Evolutionary conservation across 2,113 vertebrate genomes (phyloP).

Genomic region (Sula dactylatra): DNA sequence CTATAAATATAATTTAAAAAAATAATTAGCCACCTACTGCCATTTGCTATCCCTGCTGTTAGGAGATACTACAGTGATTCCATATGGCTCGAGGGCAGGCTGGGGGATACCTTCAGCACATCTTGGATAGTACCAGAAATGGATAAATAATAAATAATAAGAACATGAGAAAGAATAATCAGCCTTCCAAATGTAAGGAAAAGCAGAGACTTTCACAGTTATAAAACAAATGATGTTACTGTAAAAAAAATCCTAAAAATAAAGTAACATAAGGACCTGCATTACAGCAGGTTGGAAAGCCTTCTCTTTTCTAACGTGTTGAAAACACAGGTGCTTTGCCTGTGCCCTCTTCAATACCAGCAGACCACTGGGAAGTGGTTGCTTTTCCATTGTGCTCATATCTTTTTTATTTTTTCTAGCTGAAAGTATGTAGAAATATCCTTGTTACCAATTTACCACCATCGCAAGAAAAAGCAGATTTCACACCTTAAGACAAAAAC

Average conservation of each 20-base stretch:
- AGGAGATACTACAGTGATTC: background rate
- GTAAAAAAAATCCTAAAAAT: background rate
- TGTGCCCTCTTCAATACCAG: background rate
- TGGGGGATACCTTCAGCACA: background rate
- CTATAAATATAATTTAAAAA: slow-evolving; percentile 9
- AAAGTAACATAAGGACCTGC: background rate
- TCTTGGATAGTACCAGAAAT: slow-evolving; percentile 7
- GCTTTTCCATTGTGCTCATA: background rate
- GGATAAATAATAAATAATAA: slow-evolving; percentile 35
- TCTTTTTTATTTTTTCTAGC: background rate
- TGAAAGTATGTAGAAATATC: background rate
- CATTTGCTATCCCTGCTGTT: background rate
- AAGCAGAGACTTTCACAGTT: slow-evolving; percentile 31
- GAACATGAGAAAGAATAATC: background rate
- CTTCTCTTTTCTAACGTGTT: background rate
- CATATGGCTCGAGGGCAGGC: background rate
- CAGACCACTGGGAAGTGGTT: background rate
- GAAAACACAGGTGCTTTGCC: background rate
- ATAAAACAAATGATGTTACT: background rate
- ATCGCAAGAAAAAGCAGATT: background rate
- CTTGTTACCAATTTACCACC: background rate
- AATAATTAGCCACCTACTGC: background rate
- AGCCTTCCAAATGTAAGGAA: background rate
- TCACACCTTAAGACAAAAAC: background rate
- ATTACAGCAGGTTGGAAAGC: background rate